Evolutionary conservation across 2,797 vertebrate genomes (phyloP).

Genomic region (Prionace glauca): DNA sequence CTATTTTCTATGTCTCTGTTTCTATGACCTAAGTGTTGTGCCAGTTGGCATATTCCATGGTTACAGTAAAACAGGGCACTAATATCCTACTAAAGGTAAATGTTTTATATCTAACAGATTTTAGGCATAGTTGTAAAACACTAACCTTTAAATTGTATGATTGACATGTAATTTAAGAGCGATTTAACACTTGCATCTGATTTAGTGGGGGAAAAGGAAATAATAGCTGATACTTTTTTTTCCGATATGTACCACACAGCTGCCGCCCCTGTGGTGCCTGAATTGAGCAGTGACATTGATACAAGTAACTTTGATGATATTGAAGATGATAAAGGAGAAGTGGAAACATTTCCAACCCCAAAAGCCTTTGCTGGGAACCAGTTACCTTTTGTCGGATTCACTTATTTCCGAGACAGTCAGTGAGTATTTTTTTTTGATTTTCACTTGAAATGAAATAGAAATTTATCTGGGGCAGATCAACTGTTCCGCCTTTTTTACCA

Average conservation of each 20-base stretch:
- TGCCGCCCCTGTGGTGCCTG: constrained; percentile 89
- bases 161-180: neutral
- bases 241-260: constrained; percentile 55
- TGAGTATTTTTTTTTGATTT: constrained; percentile 55
- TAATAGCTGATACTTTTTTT: constrained; percentile 18
- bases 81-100: neutral
- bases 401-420: constrained; percentile 96
- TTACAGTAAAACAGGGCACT: neutral
- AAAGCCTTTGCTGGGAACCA: constrained; percentile 98
- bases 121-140: neutral
- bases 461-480: neutral
- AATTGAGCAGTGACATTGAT: constrained; percentile 94
- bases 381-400: constrained; percentile 95
- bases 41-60: neutral
- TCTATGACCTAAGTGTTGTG: neutral
- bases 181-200: neutral
- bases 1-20: neutral
- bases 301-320: constrained; percentile 98
- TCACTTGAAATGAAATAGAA: constrained; percentile 14
- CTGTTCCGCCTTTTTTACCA: neutral
- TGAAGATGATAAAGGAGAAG: constrained; percentile 92
- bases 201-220: neutral
- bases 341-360: constrained; percentile 89
- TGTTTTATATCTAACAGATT: neutral
- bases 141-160: neutral